Evolutionary conservation across 2,797 vertebrate genomes (phyloP), one percentile per base, ranked within the genome.

Genomic region (Peromyscus melanophrys): DNA sequence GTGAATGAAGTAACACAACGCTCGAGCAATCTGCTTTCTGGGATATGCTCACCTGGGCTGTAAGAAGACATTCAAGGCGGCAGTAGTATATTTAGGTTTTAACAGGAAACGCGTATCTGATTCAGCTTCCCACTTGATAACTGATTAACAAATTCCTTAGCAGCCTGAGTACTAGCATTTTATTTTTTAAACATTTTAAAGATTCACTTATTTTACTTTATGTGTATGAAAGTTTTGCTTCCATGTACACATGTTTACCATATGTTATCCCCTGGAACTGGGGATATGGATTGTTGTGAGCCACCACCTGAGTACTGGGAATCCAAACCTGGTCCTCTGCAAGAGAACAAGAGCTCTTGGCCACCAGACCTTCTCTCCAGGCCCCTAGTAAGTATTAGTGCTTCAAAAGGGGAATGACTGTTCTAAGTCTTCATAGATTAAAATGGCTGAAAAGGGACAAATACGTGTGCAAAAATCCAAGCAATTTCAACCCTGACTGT

Each of bases 391-490:
- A 91, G 34, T 73, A 29, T 19, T 75, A 83, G 31, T 7, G 29
- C 71, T 93, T 87, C 87, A 49, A 75, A 27, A 75, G 19, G 89
- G 83, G 63, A 55, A 82, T 92, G 49, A 87, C 23, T 88, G 29
- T 11, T 29, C 69, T 69, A 81, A 67, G 84, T 43, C 37, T 80
- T 83, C n/a, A 95, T 4, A 81, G 69, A 94, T 85, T 86, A 27
- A 94, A 94, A 96, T 49, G 29, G 40, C 81, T 87, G 40, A 78
- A 49, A 93, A 78, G 61, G 37, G 27, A 76, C n/a, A 83, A 25
- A 92, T 6, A 67, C 14, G 63, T 23, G 63, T 88, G 46, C 10
- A 40, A 93, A 93, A 93, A 93, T 97, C 27, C 82, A 95, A 71
- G 61, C 0, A 76, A 40, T 69, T 85, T 95, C 67, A 80, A 84